Conservation (phyloP, 2,797 vertebrate species). For the Rachycentron canadum region DNA sequence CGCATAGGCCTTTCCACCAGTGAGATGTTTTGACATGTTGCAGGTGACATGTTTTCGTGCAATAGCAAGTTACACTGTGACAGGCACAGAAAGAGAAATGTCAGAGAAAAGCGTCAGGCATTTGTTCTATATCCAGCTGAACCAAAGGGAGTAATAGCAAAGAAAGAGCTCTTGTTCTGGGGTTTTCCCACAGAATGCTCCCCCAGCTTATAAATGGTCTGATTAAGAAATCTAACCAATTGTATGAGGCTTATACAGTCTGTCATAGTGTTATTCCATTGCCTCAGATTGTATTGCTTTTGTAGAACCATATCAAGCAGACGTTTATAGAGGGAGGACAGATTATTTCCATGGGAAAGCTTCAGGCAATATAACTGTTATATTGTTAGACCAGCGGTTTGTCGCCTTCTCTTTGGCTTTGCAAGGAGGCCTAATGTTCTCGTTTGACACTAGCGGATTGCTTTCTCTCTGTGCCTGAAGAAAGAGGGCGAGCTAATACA, state of each 20-base stretch:
- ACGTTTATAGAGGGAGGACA: slow-evolving; percentile 74
- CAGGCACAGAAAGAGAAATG: slow-evolving; percentile 52
- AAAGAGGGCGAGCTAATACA: slow-evolving; percentile 82
- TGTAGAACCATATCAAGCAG: slow-evolving; percentile 73
- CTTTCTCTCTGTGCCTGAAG: slow-evolving; percentile 79
- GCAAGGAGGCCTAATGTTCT: slow-evolving; percentile 82
- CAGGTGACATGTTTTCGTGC: slow-evolving; percentile 69
- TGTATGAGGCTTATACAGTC: slow-evolving; percentile 60
- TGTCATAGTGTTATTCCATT: slow-evolving; percentile 69
- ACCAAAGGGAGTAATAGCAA: slow-evolving; percentile 21
- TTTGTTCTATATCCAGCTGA: slow-evolving; percentile 36
- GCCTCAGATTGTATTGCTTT: slow-evolving; percentile 77
- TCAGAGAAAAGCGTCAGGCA: slow-evolving; percentile 15
- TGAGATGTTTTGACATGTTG: slow-evolving; percentile 71
- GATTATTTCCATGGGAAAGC: slow-evolving; percentile 83
- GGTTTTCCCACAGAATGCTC: slow-evolving; percentile 50
- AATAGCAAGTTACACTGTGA: slow-evolving; percentile 26
- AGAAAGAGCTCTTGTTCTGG: slow-evolving; percentile 61
- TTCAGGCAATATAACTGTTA: slow-evolving; percentile 78
- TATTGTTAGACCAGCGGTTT: slow-evolving; percentile 82
- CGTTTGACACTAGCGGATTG: slow-evolving; percentile 82
- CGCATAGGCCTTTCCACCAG: slow-evolving; percentile 59
- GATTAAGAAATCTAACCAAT: slow-evolving; percentile 78
- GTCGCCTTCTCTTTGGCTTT: slow-evolving; percentile 79
- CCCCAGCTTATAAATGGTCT: slow-evolving; percentile 69